Evolutionary conservation across 2,797 vertebrate species (phyloP).

Genomic region (Hylomyscus alleni): DNA sequence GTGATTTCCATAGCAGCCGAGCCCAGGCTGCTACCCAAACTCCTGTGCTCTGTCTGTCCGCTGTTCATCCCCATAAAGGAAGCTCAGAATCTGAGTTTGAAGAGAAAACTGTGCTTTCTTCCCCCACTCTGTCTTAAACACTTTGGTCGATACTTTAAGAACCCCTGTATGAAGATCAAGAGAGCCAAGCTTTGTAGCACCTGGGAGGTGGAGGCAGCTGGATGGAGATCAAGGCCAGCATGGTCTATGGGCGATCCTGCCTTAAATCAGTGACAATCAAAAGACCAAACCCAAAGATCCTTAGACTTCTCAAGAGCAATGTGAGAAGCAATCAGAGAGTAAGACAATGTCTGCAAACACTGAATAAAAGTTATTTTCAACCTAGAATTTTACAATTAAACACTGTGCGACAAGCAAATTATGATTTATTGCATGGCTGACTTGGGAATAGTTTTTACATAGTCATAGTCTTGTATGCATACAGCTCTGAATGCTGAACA

Average conservation of each 20-base stretch:
- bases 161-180: neutral
- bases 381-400: neutral
- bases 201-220: neutral
- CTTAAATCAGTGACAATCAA: neutral
- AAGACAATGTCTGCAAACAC: neutral
- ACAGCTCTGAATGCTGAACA: neutral
- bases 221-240: neutral
- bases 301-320: neutral
- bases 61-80: neutral
- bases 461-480: neutral
- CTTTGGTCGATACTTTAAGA: neutral
- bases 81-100: constrained; percentile 5
- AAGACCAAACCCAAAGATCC: neutral
- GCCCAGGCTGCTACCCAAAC: neutral
- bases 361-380: neutral
- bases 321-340: neutral
- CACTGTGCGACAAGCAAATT: neutral
- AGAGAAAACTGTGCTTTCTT: constrained; percentile 12
- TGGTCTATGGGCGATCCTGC: neutral
- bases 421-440: neutral
- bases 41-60: neutral
- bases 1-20: neutral
- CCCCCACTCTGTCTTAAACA: neutral
- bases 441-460: neutral
- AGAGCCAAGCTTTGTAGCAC: neutral